These are phyloP conservation scores for Caenorhabditis plicata DNA, from an alignment of 2,888 invertebrate species.

Conservation along the genomic window DNA sequence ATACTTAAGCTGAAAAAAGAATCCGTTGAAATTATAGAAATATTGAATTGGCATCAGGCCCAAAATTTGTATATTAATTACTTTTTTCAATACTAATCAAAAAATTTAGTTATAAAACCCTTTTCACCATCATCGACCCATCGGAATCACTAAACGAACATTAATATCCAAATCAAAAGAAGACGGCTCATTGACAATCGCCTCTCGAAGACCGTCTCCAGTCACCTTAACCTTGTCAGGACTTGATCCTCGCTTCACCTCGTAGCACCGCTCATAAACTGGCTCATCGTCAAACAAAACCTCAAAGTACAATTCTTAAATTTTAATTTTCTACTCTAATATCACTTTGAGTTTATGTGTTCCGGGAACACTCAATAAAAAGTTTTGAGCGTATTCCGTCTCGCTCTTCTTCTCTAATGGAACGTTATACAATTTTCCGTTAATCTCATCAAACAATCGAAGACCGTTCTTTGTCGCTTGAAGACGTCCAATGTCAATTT, in stretches of 20 bases:
- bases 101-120: neutral
- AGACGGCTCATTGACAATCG: conserved; percentile 34
- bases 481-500: conserved; percentile 13
- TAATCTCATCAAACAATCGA: conserved; percentile 13
- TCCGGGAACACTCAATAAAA: conserved; percentile 14
- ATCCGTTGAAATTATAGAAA: too few relatives aligned
- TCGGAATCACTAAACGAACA: conserved; percentile 12
- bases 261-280: conserved; percentile 14
- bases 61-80: too few relatives aligned
- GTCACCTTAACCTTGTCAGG: conserved; percentile 27
- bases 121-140: neutral
- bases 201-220: conserved; percentile 27
- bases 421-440: conserved; percentile 27
- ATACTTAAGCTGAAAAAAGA: too few relatives aligned
- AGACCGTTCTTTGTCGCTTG: conserved; percentile 18
- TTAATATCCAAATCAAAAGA: conserved; percentile 35
- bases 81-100: neutral
- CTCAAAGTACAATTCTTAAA: conserved; percentile 4
- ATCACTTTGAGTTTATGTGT: conserved; percentile 10
- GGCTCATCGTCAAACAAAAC: conserved; percentile 38
- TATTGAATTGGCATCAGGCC: too few relatives aligned
- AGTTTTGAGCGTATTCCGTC: conserved; percentile 16
- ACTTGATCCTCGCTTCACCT: conserved; percentile 33
- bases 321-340: neutral
- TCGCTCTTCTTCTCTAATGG: conserved; percentile 14